A percentile compares a stretch with the other conserved stretches of the same genome.
Evolutionary conservation across 2,797 vertebrate genomes (phyloP).

Genomic region (Gastrophryne carolinensis): DNA sequence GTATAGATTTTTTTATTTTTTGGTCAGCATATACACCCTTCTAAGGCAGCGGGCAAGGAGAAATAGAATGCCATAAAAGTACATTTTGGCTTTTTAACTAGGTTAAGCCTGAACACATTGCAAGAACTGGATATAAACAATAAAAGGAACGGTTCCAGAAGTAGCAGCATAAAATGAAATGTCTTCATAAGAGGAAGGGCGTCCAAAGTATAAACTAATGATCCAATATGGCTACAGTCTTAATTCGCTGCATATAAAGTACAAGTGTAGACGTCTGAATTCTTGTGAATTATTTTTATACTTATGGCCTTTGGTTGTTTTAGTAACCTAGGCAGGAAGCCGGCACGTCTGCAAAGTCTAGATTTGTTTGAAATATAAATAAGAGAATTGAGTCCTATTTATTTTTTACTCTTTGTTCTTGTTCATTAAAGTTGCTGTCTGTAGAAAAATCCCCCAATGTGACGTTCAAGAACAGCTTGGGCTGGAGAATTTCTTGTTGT

Average conservation of each 20-base stretch:
- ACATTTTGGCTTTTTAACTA: not conserved
- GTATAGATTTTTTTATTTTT: too few relatives aligned
- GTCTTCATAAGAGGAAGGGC: not conserved
- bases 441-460: not conserved
- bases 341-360: not conserved
- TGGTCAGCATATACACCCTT: too few relatives aligned
- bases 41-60: too few relatives aligned
- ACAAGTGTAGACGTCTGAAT: not conserved
- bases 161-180: not conserved
- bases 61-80: too few relatives aligned
- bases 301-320: not conserved
- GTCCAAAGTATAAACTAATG: not conserved
- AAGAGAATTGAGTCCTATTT: not conserved
- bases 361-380: not conserved
- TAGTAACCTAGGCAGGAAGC: not conserved
- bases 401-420: not conserved
- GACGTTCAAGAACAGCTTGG: constrained; percentile 8
- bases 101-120: not conserved
- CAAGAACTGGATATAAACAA: not conserved
- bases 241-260: not conserved
- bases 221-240: not conserved
- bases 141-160: not conserved
- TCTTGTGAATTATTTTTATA: not conserved
- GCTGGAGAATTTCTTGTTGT: constrained; percentile 4
- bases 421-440: not conserved